Percentiles rank a stretch among this genome's conserved stretches.
Evolutionary conservation across 2,888 invertebrate genomes (phyloP).

Genomic region (Palloptera scutellata): DNA sequence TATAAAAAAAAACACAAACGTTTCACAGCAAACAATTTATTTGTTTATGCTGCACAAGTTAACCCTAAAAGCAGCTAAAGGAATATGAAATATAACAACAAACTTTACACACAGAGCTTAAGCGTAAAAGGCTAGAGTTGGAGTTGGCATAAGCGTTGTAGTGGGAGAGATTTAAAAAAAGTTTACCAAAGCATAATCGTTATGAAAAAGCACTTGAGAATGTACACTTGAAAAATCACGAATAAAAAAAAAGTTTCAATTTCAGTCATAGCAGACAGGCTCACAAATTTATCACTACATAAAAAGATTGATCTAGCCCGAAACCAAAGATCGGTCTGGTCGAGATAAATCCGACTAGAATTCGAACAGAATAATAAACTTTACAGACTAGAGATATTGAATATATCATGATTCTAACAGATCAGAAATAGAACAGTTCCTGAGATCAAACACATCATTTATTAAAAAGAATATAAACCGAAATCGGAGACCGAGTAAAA

Average conservation of each 20-base stretch:
- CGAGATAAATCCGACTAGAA: no score
- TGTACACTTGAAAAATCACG: conserved; percentile 31
- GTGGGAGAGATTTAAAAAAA: conserved; percentile 18
- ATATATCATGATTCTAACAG: conserved; percentile 6
- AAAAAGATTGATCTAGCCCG: no score
- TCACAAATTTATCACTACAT: neutral
- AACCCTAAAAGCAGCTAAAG: neutral
- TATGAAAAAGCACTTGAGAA: conserved; percentile 27
- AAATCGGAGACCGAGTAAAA: neutral
- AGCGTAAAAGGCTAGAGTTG: no score
- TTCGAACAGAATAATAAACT: no score
- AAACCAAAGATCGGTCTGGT: no score
- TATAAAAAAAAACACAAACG: conserved; percentile 10
- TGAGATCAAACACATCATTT: no score
- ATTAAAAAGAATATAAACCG: no score
- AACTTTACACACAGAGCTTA: neutral
- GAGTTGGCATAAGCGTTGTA: neutral
- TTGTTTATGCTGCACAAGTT: conserved; percentile 3
- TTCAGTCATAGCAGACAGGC: neutral
- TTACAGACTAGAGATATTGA: neutral
- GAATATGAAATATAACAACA: conserved; percentile 9
- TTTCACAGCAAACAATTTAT: conserved; percentile 12
- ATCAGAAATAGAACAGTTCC: neutral
- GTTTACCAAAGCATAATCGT: conserved; percentile 30
- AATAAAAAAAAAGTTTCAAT: neutral